phyloP scores from a whole-genome alignment of 2,888 invertebrate species.

The Agrotis ipsilon region DNA sequence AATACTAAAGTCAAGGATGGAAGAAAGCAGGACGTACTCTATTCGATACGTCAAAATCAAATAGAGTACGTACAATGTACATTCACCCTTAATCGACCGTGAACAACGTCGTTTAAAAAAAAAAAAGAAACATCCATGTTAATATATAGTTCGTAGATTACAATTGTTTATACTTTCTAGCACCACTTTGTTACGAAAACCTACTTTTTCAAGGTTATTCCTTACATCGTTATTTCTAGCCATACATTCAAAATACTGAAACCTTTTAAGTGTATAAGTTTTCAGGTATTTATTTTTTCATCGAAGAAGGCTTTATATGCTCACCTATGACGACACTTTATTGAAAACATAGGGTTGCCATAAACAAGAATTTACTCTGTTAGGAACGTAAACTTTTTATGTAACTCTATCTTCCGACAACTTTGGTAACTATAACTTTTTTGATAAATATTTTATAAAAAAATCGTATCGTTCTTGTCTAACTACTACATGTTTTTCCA shows the following conservation, averaged over 20 bases:
- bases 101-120: not conserved
- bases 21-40: too few relatives aligned
- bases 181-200: not conserved
- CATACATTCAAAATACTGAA: not conserved
- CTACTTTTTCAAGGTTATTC: not conserved
- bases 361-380: slow-evolving; percentile 26
- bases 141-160: not conserved
- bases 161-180: not conserved
- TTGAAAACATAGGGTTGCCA: not conserved
- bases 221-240: not conserved
- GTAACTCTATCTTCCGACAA: slow-evolving; percentile 13
- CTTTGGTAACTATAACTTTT: too few relatives aligned
- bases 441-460: too few relatives aligned
- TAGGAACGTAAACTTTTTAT: slow-evolving; percentile 11
- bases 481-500: too few relatives aligned
- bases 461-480: too few relatives aligned
- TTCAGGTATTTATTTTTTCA: not conserved
- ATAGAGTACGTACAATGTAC: not conserved
- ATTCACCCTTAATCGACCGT: not conserved
- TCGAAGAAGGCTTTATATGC: not conserved
- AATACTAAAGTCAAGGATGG: too few relatives aligned
- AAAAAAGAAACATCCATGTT: not conserved
- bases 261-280: not conserved
- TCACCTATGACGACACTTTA: not conserved
- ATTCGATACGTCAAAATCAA: too few relatives aligned